These are phyloP conservation scores for Hyla sarda DNA, from an alignment of 2,113 vertebrate species.

Conservation along the genomic window DNA sequence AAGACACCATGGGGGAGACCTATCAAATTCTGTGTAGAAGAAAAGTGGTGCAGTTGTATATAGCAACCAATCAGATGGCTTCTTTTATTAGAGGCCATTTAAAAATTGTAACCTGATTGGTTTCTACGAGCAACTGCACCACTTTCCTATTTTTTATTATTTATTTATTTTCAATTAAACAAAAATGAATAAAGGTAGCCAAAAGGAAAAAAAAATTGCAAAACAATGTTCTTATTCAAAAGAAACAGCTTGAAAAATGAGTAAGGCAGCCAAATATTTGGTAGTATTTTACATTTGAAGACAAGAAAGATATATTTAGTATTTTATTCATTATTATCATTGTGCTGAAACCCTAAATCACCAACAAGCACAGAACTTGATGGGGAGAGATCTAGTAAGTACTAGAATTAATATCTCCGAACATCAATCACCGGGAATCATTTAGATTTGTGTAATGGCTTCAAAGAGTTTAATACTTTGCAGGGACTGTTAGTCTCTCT, in stretches of 20 bases:
- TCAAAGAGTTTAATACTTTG: slow-evolving; percentile 9
- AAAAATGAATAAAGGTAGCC: background rate
- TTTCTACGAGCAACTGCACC: too few relatives aligned
- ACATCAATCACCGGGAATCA: slow-evolving; percentile 13
- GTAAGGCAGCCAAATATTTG: background rate
- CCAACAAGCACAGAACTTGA: background rate
- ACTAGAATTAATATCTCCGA: slow-evolving; percentile 29
- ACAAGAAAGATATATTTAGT: slow-evolving; percentile 4
- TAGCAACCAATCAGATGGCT: too few relatives aligned
- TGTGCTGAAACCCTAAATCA: slow-evolving; percentile 9
- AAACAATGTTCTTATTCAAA: background rate
- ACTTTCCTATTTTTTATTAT: too few relatives aligned
- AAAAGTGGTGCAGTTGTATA: too few relatives aligned
- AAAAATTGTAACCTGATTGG: too few relatives aligned
- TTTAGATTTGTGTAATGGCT: slow-evolving; percentile 13
- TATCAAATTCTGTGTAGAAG: too few relatives aligned
- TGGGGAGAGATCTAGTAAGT: slow-evolving; percentile 26
- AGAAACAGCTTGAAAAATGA: background rate
- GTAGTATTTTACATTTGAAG: background rate
- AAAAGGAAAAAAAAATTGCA: background rate
- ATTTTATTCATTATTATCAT: slow-evolving; percentile 26
- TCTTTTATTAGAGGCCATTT: too few relatives aligned
- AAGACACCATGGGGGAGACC: too few relatives aligned
- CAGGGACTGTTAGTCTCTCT: slow-evolving; percentile 24
- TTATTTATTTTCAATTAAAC: too few relatives aligned